Evolutionary conservation across 2,888 invertebrate species (phyloP).

Genomic region (Mesodorylaimus sp.): DNA sequence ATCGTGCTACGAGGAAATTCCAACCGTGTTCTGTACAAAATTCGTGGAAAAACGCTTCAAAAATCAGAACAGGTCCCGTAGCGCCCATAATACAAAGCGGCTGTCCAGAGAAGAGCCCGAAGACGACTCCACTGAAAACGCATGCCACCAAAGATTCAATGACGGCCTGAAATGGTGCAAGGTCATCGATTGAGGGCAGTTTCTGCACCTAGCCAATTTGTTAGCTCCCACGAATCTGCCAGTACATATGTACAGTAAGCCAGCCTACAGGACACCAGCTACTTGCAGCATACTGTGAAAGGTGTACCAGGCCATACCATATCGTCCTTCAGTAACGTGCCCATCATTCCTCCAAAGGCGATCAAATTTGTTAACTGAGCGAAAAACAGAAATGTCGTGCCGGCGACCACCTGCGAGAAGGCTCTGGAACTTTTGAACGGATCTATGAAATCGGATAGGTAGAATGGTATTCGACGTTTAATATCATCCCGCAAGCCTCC

Average conservation of each 20-base stretch:
- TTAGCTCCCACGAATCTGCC: no score
- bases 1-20: constrained; percentile 79
- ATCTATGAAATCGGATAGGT: constrained; percentile 33
- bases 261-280: no score
- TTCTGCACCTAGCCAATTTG: no score
- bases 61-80: constrained; percentile 26
- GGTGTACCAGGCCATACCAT: constrained; percentile 32
- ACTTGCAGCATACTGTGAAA: no score
- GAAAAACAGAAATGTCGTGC: constrained; percentile 31
- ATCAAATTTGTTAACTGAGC: constrained; percentile 33
- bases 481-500: constrained; percentile 34
- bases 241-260: no score
- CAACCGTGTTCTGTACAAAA: constrained; percentile 48
- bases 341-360: constrained; percentile 34
- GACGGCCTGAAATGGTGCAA: constrained; percentile 11
- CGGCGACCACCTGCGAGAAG: constrained; percentile 32
- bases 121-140: constrained; percentile 21
- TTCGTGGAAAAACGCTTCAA: constrained; percentile 31
- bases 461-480: constrained; percentile 30
- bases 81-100: constrained; percentile 25
- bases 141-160: constrained; percentile 23
- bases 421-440: constrained; percentile 21
- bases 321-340: constrained; percentile 30
- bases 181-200: no score
- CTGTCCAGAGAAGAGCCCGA: constrained; percentile 22